Evolutionary conservation across 2,797 vertebrate species (phyloP).

Genomic region (Vireo griseus): DNA sequence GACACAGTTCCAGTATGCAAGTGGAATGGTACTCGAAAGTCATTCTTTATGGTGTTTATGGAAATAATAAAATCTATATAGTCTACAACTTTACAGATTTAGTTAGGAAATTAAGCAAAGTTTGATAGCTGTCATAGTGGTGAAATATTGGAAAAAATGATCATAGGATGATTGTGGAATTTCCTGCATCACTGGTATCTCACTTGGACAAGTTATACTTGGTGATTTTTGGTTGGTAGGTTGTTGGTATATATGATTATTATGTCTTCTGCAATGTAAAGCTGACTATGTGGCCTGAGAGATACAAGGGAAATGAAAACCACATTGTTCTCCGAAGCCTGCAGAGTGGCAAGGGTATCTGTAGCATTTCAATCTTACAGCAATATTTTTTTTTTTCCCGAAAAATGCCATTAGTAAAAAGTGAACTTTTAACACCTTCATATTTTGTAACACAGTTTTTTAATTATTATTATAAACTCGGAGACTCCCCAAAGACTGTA

Average conservation of each 20-base stretch:
- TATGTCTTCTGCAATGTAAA: not conserved
- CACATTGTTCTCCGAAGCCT: not conserved
- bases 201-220: not conserved
- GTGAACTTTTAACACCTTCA: not conserved
- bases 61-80: not conserved
- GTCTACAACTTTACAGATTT: not conserved
- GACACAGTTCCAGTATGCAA: not conserved
- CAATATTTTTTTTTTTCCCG: not conserved
- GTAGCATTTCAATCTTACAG: not conserved
- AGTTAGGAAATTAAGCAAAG: not conserved
- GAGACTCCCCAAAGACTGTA: not conserved
- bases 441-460: not conserved
- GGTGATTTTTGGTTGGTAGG: not conserved
- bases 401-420: not conserved
- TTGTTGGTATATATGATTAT: not conserved
- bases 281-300: not conserved
- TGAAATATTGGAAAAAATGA: not conserved
- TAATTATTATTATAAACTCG: not conserved
- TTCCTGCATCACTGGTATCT: not conserved
- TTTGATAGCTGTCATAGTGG: not conserved
- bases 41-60: not conserved
- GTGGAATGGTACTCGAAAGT: not conserved
- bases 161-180: not conserved
- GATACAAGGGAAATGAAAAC: not conserved
- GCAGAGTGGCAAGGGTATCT: not conserved